A percentile compares a stretch with the other conserved stretches of the same genome.
Evolutionary conservation across 2,888 invertebrate genomes (phyloP).

Genomic region (Trissoscelio sp.): DNA sequence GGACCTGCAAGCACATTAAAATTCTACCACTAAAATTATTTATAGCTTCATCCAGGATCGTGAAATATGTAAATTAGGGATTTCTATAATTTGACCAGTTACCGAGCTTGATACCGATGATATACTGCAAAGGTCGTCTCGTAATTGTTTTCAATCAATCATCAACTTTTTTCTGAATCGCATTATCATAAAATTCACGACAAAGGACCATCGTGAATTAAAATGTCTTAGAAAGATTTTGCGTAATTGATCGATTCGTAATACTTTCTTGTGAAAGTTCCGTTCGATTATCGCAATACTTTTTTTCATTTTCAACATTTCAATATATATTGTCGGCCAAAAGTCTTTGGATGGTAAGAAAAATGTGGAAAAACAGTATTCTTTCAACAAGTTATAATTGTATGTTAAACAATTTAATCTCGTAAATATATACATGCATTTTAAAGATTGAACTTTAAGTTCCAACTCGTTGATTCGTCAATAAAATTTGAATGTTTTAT

Average conservation of each 20-base stretch:
- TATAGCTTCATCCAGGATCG: constrained; percentile 81
- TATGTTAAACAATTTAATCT: too few species aligned
- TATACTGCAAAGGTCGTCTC: constrained; percentile 51
- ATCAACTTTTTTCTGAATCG: constrained; percentile 55
- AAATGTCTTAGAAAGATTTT: constrained; percentile 47
- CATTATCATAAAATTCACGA: constrained; percentile 63
- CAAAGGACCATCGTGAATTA: constrained; percentile 49
- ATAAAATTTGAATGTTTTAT: too few species aligned
- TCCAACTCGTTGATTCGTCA: too few species aligned
- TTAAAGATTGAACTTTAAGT: too few species aligned
- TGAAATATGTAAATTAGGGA: constrained; percentile 79
- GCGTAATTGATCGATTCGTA: constrained; percentile 45
- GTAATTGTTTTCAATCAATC: constrained; percentile 66
- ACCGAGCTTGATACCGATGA: constrained; percentile 63
- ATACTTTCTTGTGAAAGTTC: background rate
- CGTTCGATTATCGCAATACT: background rate
- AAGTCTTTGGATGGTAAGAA: too few species aligned
- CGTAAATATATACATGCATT: too few species aligned
- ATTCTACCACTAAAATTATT: constrained; percentile 81
- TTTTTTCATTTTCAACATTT: too few species aligned
- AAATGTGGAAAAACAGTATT: too few species aligned
- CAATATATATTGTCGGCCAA: too few species aligned
- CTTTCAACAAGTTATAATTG: too few species aligned
- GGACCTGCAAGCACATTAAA: constrained; percentile 78
- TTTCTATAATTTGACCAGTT: constrained; percentile 78